Evolutionary conservation across 2,888 invertebrate genomes (phyloP).

Genomic region (Arrhopalites spinosus): DNA sequence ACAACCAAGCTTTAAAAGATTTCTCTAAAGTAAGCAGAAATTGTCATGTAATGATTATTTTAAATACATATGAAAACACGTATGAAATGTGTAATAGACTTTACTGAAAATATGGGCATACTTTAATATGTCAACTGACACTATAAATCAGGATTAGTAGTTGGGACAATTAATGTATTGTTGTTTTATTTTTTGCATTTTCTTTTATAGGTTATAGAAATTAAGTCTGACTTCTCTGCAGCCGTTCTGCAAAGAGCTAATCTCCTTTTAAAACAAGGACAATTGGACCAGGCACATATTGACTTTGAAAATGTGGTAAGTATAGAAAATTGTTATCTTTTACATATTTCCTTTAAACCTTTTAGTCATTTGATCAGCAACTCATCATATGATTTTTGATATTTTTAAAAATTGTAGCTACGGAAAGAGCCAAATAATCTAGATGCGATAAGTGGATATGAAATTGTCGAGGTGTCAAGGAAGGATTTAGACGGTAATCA

Average conservation of each 20-base stretch:
- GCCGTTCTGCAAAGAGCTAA: slow-evolving; percentile 78
- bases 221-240: slow-evolving; percentile 93
- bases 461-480: slow-evolving; percentile 68
- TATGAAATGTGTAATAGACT: neutral
- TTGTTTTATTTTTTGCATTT: neutral
- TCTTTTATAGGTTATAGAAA: slow-evolving; percentile 65
- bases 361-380: neutral
- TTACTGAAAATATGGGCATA: neutral
- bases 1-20: slow-evolving; percentile 92
- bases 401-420: slow-evolving; percentile 61
- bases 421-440: slow-evolving; percentile 75
- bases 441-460: slow-evolving; percentile 74
- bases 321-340: slow-evolving; percentile 55
- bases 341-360: neutral
- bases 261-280: slow-evolving; percentile 87
- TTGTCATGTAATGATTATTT: too few species aligned
- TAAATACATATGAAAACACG: neutral
- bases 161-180: neutral
- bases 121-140: neutral
- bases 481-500: slow-evolving; percentile 69
- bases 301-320: slow-evolving; percentile 87
- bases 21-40: slow-evolving; percentile 83
- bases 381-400: neutral
- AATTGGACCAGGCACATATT: slow-evolving; percentile 77
- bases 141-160: neutral